Evolutionary conservation across 2,888 invertebrate genomes (phyloP).

Genomic region (Selenia dentaria): DNA sequence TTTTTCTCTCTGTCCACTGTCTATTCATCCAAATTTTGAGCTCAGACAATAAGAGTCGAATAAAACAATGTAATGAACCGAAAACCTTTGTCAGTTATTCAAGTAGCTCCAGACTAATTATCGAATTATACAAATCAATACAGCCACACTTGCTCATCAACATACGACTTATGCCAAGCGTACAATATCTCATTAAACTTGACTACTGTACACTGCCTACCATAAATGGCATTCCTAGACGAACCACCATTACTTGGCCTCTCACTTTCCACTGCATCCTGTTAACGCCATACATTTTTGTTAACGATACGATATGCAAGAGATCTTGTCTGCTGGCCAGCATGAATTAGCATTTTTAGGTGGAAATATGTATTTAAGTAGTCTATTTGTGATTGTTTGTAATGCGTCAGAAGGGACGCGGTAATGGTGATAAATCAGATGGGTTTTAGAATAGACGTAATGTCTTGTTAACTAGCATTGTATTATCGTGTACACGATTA

Average conservation of each 20-base stretch:
- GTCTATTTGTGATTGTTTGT: slow-evolving; percentile 64
- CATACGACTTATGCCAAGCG: slow-evolving; percentile 20
- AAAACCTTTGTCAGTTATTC: slow-evolving; percentile 20
- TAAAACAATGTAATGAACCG: slow-evolving; percentile 14
- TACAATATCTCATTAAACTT: slow-evolving; percentile 32
- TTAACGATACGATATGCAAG: slow-evolving; percentile 18
- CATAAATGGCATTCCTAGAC: slow-evolving; percentile 34
- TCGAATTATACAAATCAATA: slow-evolving; percentile 24
- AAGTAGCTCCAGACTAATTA: slow-evolving; percentile 22
- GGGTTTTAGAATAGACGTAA: background rate
- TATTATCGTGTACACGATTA: no score
- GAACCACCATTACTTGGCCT: slow-evolving; percentile 23
- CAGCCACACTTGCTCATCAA: slow-evolving; percentile 17
- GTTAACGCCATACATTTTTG: slow-evolving; percentile 15
- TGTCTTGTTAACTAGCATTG: no score
- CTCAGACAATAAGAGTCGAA: slow-evolving; percentile 7
- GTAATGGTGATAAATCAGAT: slow-evolving; percentile 4
- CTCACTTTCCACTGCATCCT: slow-evolving; percentile 11
- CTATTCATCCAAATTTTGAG: slow-evolving; percentile 2
- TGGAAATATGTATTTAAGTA: slow-evolving; percentile 71
- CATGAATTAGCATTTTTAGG: slow-evolving; percentile 25
- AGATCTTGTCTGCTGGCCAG: slow-evolving; percentile 33
- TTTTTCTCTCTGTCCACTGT: background rate
- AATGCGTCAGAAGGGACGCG: slow-evolving; percentile 9
- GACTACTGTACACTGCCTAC: slow-evolving; percentile 39